Evolutionary conservation across 2,797 vertebrate species (phyloP), one percentile per base, ranked within the genome.

Genomic region (Percopsis omiscomaycus): DNA sequence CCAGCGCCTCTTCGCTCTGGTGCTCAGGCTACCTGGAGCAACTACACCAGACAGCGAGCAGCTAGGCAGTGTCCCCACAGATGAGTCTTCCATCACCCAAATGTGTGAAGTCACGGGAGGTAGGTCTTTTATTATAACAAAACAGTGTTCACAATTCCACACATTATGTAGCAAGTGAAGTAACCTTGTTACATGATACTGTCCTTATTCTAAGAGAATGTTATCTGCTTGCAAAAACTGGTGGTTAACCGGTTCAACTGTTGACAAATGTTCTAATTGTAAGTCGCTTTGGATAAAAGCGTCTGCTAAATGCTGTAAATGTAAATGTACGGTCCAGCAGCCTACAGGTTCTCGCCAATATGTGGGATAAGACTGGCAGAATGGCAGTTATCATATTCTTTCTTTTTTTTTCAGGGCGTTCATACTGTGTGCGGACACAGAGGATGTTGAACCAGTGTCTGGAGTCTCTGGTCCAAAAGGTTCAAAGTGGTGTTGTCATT

Each of bases 91-190:
- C 50, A 96, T 99, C 88, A 97, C 98, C 48, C 97, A 98, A 91
- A 99, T 99, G 97, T 99, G 98, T 68, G 98, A 99, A 91, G 96
- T 99, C 87, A 99, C 97, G 44, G 98, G 98, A 96, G 98, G 98
- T 98, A 92, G 2, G 77, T 0, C 42, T 3, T 63, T 53, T 64
- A 13, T 42, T 11, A 59, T 47, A 14, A 28, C 66, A 45, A 27
- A 9, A 15, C 12, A 29, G 15, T 62, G 28, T 49, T 4, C 2
- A 29, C 2, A 51, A 62, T 73, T 14, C 12, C n/a, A 48, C 22
- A 3, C n/a, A 1, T 1, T 13, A 2, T 64, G 4, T 51, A 1
- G 22, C 22, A 22, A 22, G 22, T 22, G 22, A 22, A 22, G 22
- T 22, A 22, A 22, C 22, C 22, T 22, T 22, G 22, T 22, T 22